Evolutionary conservation across 2,888 invertebrate species (phyloP).

Genomic region (Cryptophagus acutangulus): DNA sequence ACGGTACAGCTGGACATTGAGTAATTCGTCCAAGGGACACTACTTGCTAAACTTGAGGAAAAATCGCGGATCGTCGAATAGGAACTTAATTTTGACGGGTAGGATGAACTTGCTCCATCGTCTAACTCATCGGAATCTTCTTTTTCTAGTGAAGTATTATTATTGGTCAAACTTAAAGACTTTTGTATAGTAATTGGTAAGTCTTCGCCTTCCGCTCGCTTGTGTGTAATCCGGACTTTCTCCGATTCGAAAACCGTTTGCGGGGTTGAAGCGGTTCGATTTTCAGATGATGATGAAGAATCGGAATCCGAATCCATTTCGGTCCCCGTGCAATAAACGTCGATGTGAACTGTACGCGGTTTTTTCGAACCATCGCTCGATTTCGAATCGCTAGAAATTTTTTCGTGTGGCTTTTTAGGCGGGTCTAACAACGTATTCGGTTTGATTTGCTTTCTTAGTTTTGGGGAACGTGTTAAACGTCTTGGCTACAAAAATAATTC

Average conservation of each 20-base stretch:
- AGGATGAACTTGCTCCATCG: slow-evolving; percentile 56
- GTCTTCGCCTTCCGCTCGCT: slow-evolving; percentile 46
- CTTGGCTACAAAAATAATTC: slow-evolving; percentile 12
- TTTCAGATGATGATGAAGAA: slow-evolving; percentile 38
- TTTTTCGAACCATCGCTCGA: slow-evolving; percentile 44
- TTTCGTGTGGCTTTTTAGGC: slow-evolving; percentile 11
- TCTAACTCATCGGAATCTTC: slow-evolving; percentile 30
- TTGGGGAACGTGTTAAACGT: slow-evolving; percentile 16
- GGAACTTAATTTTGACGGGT: slow-evolving; percentile 59
- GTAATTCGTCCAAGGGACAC: slow-evolving; percentile 48
- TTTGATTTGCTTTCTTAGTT: too few species aligned
- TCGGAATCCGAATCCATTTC: slow-evolving; percentile 44
- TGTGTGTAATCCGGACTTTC: slow-evolving; percentile 57
- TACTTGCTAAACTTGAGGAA: slow-evolving; percentile 53
- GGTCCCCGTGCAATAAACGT: slow-evolving; percentile 70
- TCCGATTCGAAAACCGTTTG: slow-evolving; percentile 62
- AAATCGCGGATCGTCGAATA: slow-evolving; percentile 55
- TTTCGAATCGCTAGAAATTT: slow-evolving; percentile 32
- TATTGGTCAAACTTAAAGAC: slow-evolving; percentile 1
- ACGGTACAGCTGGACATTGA: slow-evolving; percentile 51
- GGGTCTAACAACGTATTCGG: too few species aligned
- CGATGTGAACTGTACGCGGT: slow-evolving; percentile 67
- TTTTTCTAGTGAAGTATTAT: slow-evolving; percentile 25
- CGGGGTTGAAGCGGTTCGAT: slow-evolving; percentile 52
- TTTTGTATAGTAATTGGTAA: slow-evolving; percentile 46